Conservation (phyloP, 2,888 invertebrate genomes). For the Brachylomia viminalis region DNA sequence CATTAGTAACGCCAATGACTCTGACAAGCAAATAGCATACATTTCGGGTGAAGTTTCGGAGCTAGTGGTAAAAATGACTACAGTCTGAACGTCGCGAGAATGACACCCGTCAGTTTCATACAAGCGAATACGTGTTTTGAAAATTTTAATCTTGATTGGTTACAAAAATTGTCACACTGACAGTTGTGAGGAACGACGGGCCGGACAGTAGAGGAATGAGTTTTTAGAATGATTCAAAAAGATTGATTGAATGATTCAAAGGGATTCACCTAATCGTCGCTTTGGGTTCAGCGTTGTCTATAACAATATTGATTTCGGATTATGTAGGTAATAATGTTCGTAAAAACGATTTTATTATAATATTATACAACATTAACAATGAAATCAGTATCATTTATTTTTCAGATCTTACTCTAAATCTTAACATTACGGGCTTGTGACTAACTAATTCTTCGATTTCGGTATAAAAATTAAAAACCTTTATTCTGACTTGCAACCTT, state of each 20-base stretch:
- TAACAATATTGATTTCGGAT: background rate
- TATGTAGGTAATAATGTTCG: background rate
- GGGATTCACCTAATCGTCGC: background rate
- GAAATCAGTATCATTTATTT: slow-evolving; percentile 15
- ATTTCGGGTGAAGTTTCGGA: background rate
- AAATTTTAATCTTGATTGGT: too few species aligned
- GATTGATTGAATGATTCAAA: background rate
- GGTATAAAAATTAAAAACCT: background rate
- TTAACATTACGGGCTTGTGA: background rate
- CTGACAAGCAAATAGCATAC: background rate
- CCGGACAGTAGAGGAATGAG: too few species aligned
- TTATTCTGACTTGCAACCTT: slow-evolving; percentile 1
- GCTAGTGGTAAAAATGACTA: background rate
- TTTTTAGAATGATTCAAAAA: background rate
- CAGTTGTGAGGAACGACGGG: too few species aligned
- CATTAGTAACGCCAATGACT: background rate
- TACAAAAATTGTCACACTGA: too few species aligned
- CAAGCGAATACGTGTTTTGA: too few species aligned
- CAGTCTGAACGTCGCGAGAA: too few species aligned
- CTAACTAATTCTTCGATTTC: background rate
- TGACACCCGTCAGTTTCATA: too few species aligned
- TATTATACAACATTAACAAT: background rate
- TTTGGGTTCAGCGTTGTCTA: background rate
- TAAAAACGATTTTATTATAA: background rate
- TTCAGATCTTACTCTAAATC: slow-evolving; percentile 28